Evolutionary conservation across 2,888 invertebrate species (phyloP).

Genomic region (Ommatoiulus sabulosus): DNA sequence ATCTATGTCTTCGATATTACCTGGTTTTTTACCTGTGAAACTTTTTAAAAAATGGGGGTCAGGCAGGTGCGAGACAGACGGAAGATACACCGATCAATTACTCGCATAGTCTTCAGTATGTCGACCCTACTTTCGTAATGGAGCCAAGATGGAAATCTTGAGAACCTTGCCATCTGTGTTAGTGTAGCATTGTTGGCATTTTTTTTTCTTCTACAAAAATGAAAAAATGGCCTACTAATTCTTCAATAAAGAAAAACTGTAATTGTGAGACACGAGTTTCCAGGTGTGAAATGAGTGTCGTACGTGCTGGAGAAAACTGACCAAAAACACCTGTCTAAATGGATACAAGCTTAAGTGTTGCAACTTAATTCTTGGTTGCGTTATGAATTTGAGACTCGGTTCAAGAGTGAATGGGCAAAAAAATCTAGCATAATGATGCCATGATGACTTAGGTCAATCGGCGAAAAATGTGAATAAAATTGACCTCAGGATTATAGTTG

Average conservation of each 20-base stretch:
- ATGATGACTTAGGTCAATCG: no score
- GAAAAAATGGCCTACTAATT: constrained; percentile 3
- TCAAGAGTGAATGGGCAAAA: no score
- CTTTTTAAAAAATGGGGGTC: neutral
- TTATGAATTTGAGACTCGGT: no score
- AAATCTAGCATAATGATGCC: no score
- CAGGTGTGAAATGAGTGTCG: neutral
- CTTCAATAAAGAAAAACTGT: neutral
- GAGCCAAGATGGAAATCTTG: neutral
- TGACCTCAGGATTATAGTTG: no score
- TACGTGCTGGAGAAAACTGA: neutral
- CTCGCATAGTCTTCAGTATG: neutral
- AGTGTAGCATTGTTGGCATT: neutral
- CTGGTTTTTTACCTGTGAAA: no score
- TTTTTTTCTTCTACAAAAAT: neutral
- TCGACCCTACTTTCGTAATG: neutral
- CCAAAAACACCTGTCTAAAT: neutral
- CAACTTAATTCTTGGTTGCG: no score
- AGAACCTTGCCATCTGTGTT: neutral
- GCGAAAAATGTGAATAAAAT: no score
- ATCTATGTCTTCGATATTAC: no score
- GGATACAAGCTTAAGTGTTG: neutral
- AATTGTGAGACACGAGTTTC: neutral
- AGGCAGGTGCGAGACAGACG: neutral
- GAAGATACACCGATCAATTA: neutral